Evolutionary conservation across 2,888 invertebrate genomes (phyloP), one percentile per base, ranked within the genome.

Genomic region (Tryphoninae sp.): DNA sequence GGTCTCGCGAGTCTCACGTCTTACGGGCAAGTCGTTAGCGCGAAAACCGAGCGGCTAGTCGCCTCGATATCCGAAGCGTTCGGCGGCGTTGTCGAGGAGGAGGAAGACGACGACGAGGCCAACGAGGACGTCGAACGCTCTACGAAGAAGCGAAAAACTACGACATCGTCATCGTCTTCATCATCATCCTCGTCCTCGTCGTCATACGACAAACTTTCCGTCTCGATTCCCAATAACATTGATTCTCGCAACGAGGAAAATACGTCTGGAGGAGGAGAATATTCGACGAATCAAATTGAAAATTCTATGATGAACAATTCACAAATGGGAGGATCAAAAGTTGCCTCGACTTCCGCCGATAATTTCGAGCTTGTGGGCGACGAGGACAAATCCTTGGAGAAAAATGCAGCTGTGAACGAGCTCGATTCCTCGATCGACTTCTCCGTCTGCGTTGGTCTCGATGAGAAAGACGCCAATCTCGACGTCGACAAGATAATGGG

Each of bases 341-440:
- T 93, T 89, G 93, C 92, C 87, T 93, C 94, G 86, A 93, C 68
- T 59, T 33, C 53, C 71, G 62, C 42, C 22, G 53, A 69, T 26
- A 51, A 49, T 45, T 4, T 16, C 64, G 33, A 45, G 13, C 11
- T 45, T 22, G 40, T 3, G 13, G n/a, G 40, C 13, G 45, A 64
- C 45, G 45, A 45, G 45, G 45, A 33, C 4, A 33, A 33, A 33
- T 33, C 33, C 7, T 33, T 6, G 6, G 33, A 33, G 6, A 33
- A 33, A 33, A 33, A 33, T 33, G 4, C 4, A 33, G 33, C 33
- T 7, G 33, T 0, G 4, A 33, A 33, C 33, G 33, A 33, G 9
- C 45, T 45, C 45, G 45, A 45, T 45, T 45, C 45, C 0, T 13
- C 45, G 1, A 45, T 45, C 13, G 81, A 82, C 73, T 59, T 80